These are phyloP conservation scores for Aphaenogaster floridana DNA, from an alignment of 1,140 invertebrate genomes.

Conservation along the genomic window DNA sequence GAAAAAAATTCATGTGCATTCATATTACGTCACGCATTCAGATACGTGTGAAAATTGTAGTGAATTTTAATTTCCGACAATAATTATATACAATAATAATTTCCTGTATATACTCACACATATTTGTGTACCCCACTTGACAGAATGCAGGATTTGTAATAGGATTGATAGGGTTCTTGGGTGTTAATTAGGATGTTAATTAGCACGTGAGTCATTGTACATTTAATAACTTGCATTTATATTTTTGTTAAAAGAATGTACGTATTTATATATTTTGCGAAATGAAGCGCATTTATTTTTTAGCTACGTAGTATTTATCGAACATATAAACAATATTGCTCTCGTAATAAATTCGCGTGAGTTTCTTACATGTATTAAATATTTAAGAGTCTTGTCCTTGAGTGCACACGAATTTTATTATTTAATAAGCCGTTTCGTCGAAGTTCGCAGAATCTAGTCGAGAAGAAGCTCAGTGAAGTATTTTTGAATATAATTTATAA, in stretches of 20 bases:
- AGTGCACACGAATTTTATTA: conserved; percentile 48
- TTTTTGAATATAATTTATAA: conserved; percentile 62
- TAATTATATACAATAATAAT: conserved; percentile 26
- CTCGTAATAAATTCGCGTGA: neutral
- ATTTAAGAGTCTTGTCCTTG: neutral
- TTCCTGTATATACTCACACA: neutral
- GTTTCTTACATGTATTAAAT: neutral
- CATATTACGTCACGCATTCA: neutral
- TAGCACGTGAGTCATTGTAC: neutral
- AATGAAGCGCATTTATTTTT: conserved; percentile 9
- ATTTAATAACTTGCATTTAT: conserved; percentile 48
- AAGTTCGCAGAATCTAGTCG: conserved; percentile 65
- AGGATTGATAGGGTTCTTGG: neutral
- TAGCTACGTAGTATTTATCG: neutral
- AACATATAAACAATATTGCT: neutral
- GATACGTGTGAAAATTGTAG: neutral
- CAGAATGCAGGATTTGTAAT: neutral
- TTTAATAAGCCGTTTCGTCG: conserved; percentile 22
- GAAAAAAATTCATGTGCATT: conserved; percentile 54
- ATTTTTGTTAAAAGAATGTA: conserved; percentile 6
- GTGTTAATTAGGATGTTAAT: conserved; percentile 12
- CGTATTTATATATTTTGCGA: conserved; percentile 21
- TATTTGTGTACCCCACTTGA: neutral
- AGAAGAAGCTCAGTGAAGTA: conserved; percentile 20
- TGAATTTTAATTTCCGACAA: conserved; percentile 37